Conservation (phyloP, 2,113 vertebrate species). For the Callionymus lyra region DNA sequence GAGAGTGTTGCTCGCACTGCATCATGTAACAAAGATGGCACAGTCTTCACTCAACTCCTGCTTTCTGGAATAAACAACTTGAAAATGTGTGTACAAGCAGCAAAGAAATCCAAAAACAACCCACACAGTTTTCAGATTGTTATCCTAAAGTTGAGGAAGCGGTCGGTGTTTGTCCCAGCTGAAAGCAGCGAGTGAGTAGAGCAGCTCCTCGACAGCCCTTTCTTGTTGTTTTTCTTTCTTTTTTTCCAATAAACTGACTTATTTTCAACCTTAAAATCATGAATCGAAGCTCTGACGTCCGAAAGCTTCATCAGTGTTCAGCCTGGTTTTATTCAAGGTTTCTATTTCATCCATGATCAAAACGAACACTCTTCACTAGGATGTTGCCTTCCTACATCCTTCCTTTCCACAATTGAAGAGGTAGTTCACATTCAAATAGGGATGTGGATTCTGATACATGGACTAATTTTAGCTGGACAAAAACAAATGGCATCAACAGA, state of each 20-base stretch:
- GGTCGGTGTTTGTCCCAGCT: not conserved
- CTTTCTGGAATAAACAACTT: conserved; percentile 2
- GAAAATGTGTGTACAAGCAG: not conserved
- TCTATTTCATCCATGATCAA: not conserved
- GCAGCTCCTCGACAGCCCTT: not conserved
- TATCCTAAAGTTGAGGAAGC: conserved; percentile 3
- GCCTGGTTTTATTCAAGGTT: not conserved
- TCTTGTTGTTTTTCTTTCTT: too few relatives aligned
- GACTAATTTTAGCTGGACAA: conserved; percentile 30
- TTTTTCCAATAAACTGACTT: too few relatives aligned
- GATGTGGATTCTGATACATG: conserved; percentile 27
- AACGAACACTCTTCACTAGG: conserved; percentile 4
- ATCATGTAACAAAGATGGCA: conserved; percentile 1
- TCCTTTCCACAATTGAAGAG: conserved; percentile 41
- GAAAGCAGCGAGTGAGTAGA: not conserved
- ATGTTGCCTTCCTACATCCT: conserved; percentile 4
- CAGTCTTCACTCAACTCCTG: not conserved
- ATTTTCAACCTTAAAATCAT: not conserved
- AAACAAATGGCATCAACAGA: conserved; percentile 20
- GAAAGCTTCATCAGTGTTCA: conserved; percentile 7
- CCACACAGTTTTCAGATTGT: conserved; percentile 1
- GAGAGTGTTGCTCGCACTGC: conserved; percentile 7
- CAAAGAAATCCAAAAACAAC: conserved; percentile 5
- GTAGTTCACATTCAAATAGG: conserved; percentile 58
- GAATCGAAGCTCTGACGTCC: conserved; percentile 1